A percentile compares a stretch with the other conserved stretches of the same genome.
phyloP scores from a whole-genome alignment of 1,140 invertebrate genomes.

The Calliopsis andreniformis region DNA sequence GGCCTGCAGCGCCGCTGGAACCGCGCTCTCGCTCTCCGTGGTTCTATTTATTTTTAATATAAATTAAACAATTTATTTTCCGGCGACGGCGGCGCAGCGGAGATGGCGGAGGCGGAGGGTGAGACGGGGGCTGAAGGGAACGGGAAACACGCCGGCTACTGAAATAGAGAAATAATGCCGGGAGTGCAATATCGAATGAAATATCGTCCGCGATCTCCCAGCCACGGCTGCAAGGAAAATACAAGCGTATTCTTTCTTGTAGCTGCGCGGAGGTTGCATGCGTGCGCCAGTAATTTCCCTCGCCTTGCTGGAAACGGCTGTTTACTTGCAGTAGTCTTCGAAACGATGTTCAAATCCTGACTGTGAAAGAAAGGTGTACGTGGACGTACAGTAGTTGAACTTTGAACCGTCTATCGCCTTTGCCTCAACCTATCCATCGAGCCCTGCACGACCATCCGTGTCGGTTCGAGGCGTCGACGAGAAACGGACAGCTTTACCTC shows the following conservation, averaged over 20 bases:
- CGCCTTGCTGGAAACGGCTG: constrained; percentile 6
- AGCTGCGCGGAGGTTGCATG: constrained; percentile 6
- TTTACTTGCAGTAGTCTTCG: constrained; percentile 20
- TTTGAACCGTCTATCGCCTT: too few species aligned
- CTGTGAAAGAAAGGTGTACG: background rate
- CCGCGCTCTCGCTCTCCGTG: constrained; percentile 55
- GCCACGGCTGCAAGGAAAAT: constrained; percentile 62
- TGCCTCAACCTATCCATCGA: too few species aligned
- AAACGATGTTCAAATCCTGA: background rate
- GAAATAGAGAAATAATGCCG: constrained; percentile 77
- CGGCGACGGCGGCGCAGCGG: constrained; percentile 31
- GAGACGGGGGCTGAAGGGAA: background rate
- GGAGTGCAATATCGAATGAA: constrained; percentile 77
- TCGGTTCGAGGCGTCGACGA: too few species aligned
- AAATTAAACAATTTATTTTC: constrained; percentile 79
- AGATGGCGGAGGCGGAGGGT: background rate
- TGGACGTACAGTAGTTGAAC: background rate
- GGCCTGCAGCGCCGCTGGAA: constrained; percentile 43
- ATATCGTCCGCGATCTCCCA: constrained; percentile 70
- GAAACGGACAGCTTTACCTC: too few species aligned
- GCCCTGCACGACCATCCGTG: too few species aligned
- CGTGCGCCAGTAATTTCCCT: constrained; percentile 50
- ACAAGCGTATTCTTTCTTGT: constrained; percentile 42
- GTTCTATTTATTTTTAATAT: constrained; percentile 80
- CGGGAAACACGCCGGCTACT: constrained; percentile 54